Percentiles rank a stretch among this genome's conserved stretches.
Evolutionary conservation across 2,113 vertebrate species (phyloP).

Genomic region (Lipophrys pholis): DNA sequence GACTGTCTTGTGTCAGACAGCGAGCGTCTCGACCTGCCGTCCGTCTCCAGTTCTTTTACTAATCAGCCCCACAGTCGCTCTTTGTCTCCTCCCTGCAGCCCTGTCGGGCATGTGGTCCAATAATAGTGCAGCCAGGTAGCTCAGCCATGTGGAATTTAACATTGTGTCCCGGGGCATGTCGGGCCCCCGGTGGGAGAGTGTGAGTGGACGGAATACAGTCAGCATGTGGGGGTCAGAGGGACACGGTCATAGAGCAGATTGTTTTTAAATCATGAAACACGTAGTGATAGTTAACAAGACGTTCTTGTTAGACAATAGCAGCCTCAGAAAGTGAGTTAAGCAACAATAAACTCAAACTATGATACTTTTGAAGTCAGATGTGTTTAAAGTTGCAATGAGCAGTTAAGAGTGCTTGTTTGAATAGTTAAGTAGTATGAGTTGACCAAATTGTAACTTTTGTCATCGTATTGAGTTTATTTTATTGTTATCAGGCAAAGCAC

Average conservation of each 20-base stretch:
- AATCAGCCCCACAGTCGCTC: slow-evolving; percentile 60
- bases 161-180: slow-evolving; percentile 62
- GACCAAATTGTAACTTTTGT: no score
- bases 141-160: slow-evolving; percentile 82
- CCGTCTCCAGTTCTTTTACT: slow-evolving; percentile 64
- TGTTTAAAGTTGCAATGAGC: no score
- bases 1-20: slow-evolving; percentile 13
- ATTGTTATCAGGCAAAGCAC: no score
- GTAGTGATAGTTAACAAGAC: background rate
- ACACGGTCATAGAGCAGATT: slow-evolving; percentile 14
- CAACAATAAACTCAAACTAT: no score
- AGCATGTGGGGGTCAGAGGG: slow-evolving; percentile 18
- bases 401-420: no score
- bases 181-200: slow-evolving; percentile 58
- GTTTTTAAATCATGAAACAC: slow-evolving; percentile 21
- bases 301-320: no score
- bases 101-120: slow-evolving; percentile 67
- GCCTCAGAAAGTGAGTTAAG: no score
- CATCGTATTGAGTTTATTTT: no score
- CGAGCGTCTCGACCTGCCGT: slow-evolving; percentile 19
- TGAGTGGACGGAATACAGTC: slow-evolving; percentile 63
- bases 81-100: slow-evolving; percentile 44
- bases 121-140: slow-evolving; percentile 77
- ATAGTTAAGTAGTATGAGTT: no score
- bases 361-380: no score